Conservation (phyloP, 1,140 invertebrate species). For the Papilio glaucus region DNA sequence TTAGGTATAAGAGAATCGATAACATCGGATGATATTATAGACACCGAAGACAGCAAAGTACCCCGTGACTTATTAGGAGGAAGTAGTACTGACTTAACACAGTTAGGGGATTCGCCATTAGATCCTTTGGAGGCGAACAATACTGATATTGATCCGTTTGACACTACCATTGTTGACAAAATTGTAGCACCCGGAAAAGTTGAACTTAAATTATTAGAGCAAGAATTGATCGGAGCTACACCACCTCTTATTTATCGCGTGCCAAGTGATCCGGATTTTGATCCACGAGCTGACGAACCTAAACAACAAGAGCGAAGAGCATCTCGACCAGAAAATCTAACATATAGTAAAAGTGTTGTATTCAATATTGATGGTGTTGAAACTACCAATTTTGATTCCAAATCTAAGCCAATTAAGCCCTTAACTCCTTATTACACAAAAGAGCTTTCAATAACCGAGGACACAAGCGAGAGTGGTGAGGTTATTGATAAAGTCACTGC, state of each 20-base stretch:
- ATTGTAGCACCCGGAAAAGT: conserved; percentile 88
- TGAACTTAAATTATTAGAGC: conserved; percentile 91
- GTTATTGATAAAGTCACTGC: conserved; percentile 84
- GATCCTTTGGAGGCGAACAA: conserved; percentile 85
- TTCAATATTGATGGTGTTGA: conserved; percentile 84
- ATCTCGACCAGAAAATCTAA: conserved; percentile 85
- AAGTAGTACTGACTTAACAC: conserved; percentile 90
- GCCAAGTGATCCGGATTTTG: conserved; percentile 88
- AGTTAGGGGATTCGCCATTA: conserved; percentile 87
- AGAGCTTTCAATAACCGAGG: conserved; percentile 84
- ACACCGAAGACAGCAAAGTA: conserved; percentile 58
- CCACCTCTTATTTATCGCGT: conserved; percentile 77
- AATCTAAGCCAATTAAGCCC: conserved; percentile 84
- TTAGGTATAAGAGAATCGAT: conserved; percentile 81
- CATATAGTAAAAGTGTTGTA: conserved; percentile 87
- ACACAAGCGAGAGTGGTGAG: conserved; percentile 79
- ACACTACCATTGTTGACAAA: conserved; percentile 90
- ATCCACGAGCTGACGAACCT: conserved; percentile 86
- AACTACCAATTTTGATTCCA: conserved; percentile 59
- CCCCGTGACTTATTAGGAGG: conserved; percentile 88
- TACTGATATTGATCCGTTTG: conserved; percentile 92
- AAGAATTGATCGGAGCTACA: conserved; percentile 86
- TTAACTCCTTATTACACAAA: conserved; percentile 91
- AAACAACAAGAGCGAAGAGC: conserved; percentile 74
- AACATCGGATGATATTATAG: conserved; percentile 77